Evolutionary conservation across 2,797 vertebrate species (phyloP).

Genomic region (Pachyuromys duprasi): DNA sequence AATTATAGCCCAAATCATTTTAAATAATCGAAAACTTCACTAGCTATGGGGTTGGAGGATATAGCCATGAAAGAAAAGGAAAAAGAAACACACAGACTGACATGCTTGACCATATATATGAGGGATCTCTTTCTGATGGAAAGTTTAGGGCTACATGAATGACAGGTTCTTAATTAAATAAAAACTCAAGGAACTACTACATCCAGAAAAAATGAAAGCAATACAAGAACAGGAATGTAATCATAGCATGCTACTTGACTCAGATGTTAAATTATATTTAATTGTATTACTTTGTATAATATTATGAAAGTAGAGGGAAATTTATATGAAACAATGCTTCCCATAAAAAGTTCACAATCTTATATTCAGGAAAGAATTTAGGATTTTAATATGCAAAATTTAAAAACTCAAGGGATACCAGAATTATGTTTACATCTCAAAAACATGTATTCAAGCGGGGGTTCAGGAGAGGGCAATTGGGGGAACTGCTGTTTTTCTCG

Average conservation of each 20-base stretch:
- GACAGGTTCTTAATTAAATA: not conserved
- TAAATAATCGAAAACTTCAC: not conserved
- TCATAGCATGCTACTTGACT: not conserved
- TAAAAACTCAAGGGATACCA: not conserved
- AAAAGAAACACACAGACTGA: not conserved
- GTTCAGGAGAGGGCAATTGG: not conserved
- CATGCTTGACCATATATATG: not conserved
- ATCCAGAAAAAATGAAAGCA: not conserved
- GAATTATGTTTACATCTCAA: not conserved
- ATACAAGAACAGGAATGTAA: not conserved
- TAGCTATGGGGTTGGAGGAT: not conserved
- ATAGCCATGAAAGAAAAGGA: not conserved
- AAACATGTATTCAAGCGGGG: not conserved
- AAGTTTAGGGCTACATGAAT: not conserved
- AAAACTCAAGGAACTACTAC: not conserved
- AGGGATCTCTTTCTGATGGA: not conserved
- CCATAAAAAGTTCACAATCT: not conserved
- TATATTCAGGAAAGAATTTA: constrained; percentile 38
- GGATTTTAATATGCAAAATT: not conserved
- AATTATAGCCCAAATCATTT: not conserved
- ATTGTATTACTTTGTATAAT: not conserved
- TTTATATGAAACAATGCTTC: not conserved
- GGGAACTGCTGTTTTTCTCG: not conserved
- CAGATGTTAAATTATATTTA: not conserved
- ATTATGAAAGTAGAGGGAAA: not conserved